A percentile compares a stretch with the other conserved stretches of the same genome.
phyloP scores from a whole-genome alignment of 2,888 invertebrate genomes.

The Ommatoiulus sabulosus region DNA sequence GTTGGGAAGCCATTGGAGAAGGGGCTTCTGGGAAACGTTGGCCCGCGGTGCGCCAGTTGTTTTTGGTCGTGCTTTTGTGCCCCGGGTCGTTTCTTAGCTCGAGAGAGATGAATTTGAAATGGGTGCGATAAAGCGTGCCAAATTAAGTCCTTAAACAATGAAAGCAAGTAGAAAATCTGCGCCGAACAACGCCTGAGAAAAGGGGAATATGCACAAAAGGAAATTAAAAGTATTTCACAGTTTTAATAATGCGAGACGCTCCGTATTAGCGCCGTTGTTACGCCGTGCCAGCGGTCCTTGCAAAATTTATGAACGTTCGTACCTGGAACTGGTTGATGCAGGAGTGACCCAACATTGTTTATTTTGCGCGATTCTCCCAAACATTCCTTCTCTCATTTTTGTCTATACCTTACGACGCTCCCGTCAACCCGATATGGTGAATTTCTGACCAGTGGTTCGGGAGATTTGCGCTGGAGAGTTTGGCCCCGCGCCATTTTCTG shows the following conservation, averaged over 20 bases:
- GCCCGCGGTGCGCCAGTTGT: neutral
- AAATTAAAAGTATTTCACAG: slow-evolving; percentile 31
- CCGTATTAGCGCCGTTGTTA: neutral
- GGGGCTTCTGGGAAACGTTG: neutral
- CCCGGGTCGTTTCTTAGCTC: slow-evolving; percentile 7
- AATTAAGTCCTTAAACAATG: slow-evolving; percentile 25
- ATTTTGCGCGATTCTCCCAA: too few species aligned
- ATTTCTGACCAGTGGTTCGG: too few species aligned
- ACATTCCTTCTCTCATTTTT: too few species aligned
- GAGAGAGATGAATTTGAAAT: slow-evolving; percentile 18
- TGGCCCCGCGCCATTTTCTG: too few species aligned
- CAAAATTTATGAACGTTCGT: neutral
- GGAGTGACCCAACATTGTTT: too few species aligned
- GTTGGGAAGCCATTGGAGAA: neutral
- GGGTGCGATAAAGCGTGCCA: slow-evolving; percentile 26
- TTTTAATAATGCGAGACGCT: slow-evolving; percentile 7
- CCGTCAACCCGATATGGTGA: too few species aligned
- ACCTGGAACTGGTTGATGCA: too few species aligned
- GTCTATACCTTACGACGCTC: too few species aligned
- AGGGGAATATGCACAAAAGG: slow-evolving; percentile 16
- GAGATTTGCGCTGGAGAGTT: too few species aligned
- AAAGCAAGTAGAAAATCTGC: neutral
- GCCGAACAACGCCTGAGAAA: neutral
- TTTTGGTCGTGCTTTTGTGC: slow-evolving; percentile 1
- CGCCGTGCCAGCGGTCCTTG: neutral